Evolutionary conservation across 2,113 vertebrate species (phyloP), one percentile per base, ranked within the genome.

Genomic region (Leptobrachium leishanense): DNA sequence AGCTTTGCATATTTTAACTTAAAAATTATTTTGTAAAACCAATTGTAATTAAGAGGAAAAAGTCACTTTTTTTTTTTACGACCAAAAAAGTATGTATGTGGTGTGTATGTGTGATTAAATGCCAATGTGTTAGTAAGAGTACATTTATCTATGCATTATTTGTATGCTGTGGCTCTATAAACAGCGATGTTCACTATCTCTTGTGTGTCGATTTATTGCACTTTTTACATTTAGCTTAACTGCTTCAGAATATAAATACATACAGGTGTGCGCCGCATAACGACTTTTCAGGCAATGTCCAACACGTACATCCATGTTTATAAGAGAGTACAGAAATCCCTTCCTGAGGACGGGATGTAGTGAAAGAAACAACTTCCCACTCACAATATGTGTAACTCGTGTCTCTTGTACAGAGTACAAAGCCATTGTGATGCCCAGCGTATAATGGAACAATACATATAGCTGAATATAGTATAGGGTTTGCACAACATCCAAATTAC

Each of bases 111-210:
- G n/a, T 76, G 2, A 74, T 77, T 83, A 87, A 84, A 86, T 88
- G 90, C 88, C 89, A 72, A 77, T 82, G 84, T 86, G 82, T 82
- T 76, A 79, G 86, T 82, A 73, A 82, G 83, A 87, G 89, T 93
- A 91, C 88, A 82, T 92, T 92, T 91, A 97, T 91, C 96, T 97
- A 96, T 98, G 96, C 96, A 96, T 97, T 96, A 88, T 95, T 92
- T 93, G 84, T 88, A 90, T 88, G 85, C 84, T 71, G 84, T 88
- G 87, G 88, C 88, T 88, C 0, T 75, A 86, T 86, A 90, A 90
- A 86, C 90, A 88, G 88, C 93, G 92, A 64, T 86, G 85, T 85
- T 88, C 88, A 87, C 88, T 82, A 87, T 86, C 91, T 93, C 92
- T 92, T 90, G 93, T 94, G 89, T 91, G 92, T 94, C 90, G 86